Evolutionary conservation across 2,113 vertebrate genomes (phyloP).

Genomic region (Nasalis larvatus): DNA sequence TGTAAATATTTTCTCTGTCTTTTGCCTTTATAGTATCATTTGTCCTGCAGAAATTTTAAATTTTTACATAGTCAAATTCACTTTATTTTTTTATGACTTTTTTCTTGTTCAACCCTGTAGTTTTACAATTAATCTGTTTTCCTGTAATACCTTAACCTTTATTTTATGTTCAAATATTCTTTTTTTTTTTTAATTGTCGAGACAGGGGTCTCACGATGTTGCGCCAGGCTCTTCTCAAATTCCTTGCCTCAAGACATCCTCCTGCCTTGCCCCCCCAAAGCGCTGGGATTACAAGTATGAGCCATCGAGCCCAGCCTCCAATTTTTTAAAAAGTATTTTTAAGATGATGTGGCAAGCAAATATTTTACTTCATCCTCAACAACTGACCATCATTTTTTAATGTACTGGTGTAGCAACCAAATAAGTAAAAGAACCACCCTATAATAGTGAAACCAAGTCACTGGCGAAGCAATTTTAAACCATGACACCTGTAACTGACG

Average conservation of each 20-base stretch:
- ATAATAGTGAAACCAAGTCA: not conserved
- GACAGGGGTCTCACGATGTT: too few relatives aligned
- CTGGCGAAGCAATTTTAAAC: not conserved
- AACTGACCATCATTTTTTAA: not conserved
- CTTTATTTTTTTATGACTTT: conserved; percentile 1
- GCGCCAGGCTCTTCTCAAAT: too few relatives aligned
- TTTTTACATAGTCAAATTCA: not conserved
- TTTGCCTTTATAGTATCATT: not conserved
- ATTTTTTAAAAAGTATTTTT: not conserved
- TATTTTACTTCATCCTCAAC: not conserved
- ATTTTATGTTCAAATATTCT: not conserved
- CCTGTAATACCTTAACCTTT: not conserved
- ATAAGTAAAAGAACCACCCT: not conserved
- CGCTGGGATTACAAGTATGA: too few relatives aligned
- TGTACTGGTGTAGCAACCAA: not conserved
- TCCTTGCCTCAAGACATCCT: too few relatives aligned
- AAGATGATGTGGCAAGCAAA: not conserved
- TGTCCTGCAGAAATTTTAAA: not conserved
- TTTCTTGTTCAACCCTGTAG: not conserved
- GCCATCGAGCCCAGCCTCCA: not conserved
- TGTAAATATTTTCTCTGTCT: not conserved
- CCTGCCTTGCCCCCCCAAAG: too few relatives aligned
- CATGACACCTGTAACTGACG: not conserved
- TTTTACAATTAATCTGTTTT: not conserved
- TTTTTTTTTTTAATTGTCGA: not conserved